Base-by-base conservation (phyloP, 2,797 vertebrate genomes). In the Aplochiton taeniatus region DNA sequence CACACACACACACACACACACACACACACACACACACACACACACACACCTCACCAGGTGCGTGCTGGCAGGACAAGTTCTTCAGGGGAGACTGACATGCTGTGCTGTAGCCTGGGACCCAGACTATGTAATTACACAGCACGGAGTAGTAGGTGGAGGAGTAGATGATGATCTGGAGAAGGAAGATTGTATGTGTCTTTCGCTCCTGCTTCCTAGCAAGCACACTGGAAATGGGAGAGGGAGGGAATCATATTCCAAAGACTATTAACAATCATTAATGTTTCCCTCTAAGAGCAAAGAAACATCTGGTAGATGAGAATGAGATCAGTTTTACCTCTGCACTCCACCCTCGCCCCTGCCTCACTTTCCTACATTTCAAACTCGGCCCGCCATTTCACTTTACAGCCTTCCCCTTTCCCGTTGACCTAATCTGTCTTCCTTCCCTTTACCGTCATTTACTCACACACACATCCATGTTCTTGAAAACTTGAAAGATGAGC, bases 71-170 rank as follows among this genome's bases (percentile, higher is more conserved):
- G 74, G 80, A 76, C 70, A 68, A 72, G 72, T 81, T 83, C 78
- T 88, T 86, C 72, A 74, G 76, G 79, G 72, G 69, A 70, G 81
- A 81, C 9, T 75, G 83, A 85, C 81, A 84, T 76, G 72, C 64
- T 44, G 77, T 66, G 63, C 73, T 68, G 70, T 70, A 83, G 77
- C 75, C 69, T 75, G 74, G 74, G 58, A 83, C 79, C 75, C 79
- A 64, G 66, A 79, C 74, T 83, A 87, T 85, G 69, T 73, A 76
- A 85, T 86, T 80, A 84, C 79, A 74, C 65, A 17, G 61, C 54
- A 54, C 68, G 74, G 69, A 68, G 75, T 68, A 65, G 58, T 63
- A 65, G 61, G 57, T 44, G 71, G 68, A 41, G 11, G 18, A 19
- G 16, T n/a, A 13, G 31, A 64, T 42, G 31, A 19, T 20, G 46